Base-by-base conservation (phyloP, 1,140 invertebrate species). In the Ips typographus region DNA sequence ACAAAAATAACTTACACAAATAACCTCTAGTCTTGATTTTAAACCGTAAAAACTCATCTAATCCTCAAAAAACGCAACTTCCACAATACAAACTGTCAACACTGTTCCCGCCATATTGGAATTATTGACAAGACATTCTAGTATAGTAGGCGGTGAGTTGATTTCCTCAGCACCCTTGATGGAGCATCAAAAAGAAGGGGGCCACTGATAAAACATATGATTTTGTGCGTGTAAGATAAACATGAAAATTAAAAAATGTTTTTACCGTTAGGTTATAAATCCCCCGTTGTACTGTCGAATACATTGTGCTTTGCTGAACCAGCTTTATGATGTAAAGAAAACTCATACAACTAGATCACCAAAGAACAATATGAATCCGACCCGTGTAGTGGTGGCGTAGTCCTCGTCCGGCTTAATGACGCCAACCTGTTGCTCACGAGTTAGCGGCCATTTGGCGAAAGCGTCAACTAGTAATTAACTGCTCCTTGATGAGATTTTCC, bases 291-390 rank as follows among this genome's bases (percentile, higher is more conserved):
- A 72, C 55, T 74, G 78, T 80, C 77, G 73, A 78, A 76, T 77
- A 74, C 77, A 78, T 77, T 80, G 77, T 80, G 78, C 78, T 80
- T 80, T 80, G 78, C 78, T 80, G 78, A 80, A 80, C 77, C 77
- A 80, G 78, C 78, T 80, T 80, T 80, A 80, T 80, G 78, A 80
- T 58, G 74, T 76, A 72, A 64, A 72, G 72, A 74, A 76, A 68
- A 80, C 77, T 79, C 78, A 80, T 80, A 80, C 78, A 80, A 78
- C 78, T 80, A 80, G 78, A 78, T 80, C 78, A 80, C 78, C 78
- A 80, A 80, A 80, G 78, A 80, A 80, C 77, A 80, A 80, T 80
- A 80, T 77, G 40, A 57, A 77, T 74, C 74, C 77, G 77, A 79
- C 78, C 64, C 70, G 58, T 43, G 41, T 22, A 22, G 22, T 22